These are phyloP conservation scores for Philotrypesis tridentata DNA, from an alignment of 1,140 invertebrate genomes.

Conservation along the genomic window DNA sequence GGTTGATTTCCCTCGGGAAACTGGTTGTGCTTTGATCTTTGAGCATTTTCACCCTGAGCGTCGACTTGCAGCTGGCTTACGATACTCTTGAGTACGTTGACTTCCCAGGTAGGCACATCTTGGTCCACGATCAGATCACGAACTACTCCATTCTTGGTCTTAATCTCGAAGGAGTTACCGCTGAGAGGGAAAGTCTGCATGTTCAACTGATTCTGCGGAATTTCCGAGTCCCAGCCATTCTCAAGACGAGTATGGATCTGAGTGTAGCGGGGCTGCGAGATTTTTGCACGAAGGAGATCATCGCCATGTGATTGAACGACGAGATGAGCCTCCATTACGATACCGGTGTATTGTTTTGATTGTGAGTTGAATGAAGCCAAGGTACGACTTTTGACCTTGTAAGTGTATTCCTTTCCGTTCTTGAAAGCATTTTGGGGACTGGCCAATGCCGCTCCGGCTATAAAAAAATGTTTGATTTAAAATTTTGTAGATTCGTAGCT, in stretches of 20 bases:
- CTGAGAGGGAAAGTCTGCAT: slow-evolving; percentile 73
- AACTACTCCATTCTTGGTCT: slow-evolving; percentile 76
- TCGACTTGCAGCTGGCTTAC: slow-evolving; percentile 81
- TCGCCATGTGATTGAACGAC: slow-evolving; percentile 72
- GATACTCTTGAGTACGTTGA: slow-evolving; percentile 81
- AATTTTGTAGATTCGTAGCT: too few relatives aligned
- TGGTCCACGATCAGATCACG: slow-evolving; percentile 74
- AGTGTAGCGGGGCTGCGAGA: slow-evolving; percentile 74
- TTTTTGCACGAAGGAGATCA: slow-evolving; percentile 71
- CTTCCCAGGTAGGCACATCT: slow-evolving; percentile 75
- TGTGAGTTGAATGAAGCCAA: slow-evolving; percentile 74
- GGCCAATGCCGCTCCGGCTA: slow-evolving; percentile 50
- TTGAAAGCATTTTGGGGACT: slow-evolving; percentile 72
- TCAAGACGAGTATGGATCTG: slow-evolving; percentile 74
- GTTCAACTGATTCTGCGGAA: slow-evolving; percentile 71
- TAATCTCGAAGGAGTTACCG: slow-evolving; percentile 77
- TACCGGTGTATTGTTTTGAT: slow-evolving; percentile 71
- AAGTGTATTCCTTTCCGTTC: slow-evolving; percentile 76
- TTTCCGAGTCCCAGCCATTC: slow-evolving; percentile 68
- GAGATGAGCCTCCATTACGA: slow-evolving; percentile 74
- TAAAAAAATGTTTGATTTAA: too few relatives aligned
- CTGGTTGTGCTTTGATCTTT: slow-evolving; percentile 71
- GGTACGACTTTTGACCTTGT: slow-evolving; percentile 76
- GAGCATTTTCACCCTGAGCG: slow-evolving; percentile 70
- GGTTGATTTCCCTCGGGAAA: slow-evolving; percentile 71